Conservation (phyloP, 2,113 vertebrate genomes). For the Sinocyclocheilus grahami region DNA sequence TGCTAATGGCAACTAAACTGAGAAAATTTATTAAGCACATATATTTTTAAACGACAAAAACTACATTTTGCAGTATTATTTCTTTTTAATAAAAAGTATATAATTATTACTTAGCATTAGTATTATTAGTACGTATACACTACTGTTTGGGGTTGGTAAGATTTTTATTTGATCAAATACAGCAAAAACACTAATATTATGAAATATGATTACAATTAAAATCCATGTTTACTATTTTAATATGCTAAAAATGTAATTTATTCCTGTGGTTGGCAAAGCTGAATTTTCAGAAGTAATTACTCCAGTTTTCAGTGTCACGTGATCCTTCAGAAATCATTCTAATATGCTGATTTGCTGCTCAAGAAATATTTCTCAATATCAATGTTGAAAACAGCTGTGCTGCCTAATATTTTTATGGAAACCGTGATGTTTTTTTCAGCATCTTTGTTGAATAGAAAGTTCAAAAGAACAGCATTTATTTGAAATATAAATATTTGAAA, state of each 20-base stretch:
- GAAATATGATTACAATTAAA: not conserved
- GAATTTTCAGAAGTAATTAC: no score
- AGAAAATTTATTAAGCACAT: not conserved
- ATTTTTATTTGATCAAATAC: not conserved
- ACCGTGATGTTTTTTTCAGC: not conserved
- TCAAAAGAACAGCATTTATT: not conserved
- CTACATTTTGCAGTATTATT: not conserved
- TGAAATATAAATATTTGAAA: not conserved
- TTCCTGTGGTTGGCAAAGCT: no score
- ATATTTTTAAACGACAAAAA: not conserved
- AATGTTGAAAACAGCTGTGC: not conserved
- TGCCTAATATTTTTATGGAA: not conserved
- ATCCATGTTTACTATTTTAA: not conserved
- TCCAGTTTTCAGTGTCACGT: no score
- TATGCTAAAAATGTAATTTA: no score
- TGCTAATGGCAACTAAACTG: not conserved
- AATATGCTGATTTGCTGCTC: no score
- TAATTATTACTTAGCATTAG: no score
- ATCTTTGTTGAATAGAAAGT: not conserved
- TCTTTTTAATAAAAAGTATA: not conserved
- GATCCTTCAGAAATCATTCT: no score
- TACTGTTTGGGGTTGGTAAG: not conserved
- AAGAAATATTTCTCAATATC: not conserved
- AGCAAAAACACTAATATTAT: no score
- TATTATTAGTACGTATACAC: not conserved